phyloP scores from a whole-genome alignment of 2,797 vertebrate genomes.

The Pelobates cultripes region DNA sequence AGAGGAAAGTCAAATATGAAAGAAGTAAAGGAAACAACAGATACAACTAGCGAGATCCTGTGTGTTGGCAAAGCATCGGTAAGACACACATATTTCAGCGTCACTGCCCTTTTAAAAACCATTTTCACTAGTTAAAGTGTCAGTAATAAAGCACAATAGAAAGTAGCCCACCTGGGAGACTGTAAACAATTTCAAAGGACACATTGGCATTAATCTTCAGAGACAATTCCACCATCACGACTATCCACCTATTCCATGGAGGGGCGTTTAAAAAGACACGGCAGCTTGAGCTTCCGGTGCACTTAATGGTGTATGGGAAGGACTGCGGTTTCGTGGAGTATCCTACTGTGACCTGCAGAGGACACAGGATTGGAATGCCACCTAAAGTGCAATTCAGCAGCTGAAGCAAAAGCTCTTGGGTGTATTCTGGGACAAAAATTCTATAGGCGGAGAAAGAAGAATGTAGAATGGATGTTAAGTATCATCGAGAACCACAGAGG shows the following conservation, averaged over 20 bases:
- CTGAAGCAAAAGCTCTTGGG: slow-evolving; percentile 73
- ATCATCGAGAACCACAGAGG: no score
- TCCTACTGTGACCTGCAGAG: slow-evolving; percentile 78
- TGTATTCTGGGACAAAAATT: slow-evolving; percentile 85
- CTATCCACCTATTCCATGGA: slow-evolving; percentile 89
- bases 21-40: no score
- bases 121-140: no score
- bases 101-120: no score
- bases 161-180: slow-evolving; percentile 79
- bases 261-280: slow-evolving; percentile 73
- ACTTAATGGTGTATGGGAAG: slow-evolving; percentile 75
- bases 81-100: no score
- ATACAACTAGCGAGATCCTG: no score
- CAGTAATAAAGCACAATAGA: background rate
- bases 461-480: no score
- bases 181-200: slow-evolving; percentile 73
- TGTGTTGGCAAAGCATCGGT: no score
- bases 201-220: slow-evolving; percentile 64
- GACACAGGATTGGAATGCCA: slow-evolving; percentile 61
- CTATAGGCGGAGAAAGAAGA: slow-evolving; percentile 63
- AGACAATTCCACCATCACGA: slow-evolving; percentile 76
- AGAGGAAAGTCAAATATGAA: background rate
- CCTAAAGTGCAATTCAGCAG: slow-evolving; percentile 73
- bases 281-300: slow-evolving; percentile 70
- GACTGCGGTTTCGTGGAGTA: slow-evolving; percentile 72